Evolutionary conservation across 2,888 invertebrate species (phyloP).

Genomic region (Polyommatus icarus): DNA sequence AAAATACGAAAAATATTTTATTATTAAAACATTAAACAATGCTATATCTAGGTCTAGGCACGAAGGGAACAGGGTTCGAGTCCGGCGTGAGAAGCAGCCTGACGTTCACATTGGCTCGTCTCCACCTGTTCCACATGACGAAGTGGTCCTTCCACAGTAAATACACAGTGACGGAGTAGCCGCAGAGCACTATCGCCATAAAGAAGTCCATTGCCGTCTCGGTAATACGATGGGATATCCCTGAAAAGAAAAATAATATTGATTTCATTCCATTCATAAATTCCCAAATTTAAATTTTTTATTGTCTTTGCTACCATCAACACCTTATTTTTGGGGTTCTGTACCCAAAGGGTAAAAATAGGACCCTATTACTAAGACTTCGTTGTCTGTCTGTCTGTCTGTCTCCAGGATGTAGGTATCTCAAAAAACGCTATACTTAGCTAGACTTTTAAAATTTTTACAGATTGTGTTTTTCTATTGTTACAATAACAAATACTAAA

Average conservation of each 20-base stretch:
- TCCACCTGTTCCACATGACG: constrained; percentile 86
- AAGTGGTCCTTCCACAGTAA: constrained; percentile 84
- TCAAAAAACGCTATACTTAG: too few relatives aligned
- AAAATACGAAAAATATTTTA: not conserved
- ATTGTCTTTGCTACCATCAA: too few relatives aligned
- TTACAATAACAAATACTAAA: too few relatives aligned
- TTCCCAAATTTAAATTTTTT: too few relatives aligned
- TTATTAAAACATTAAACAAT: constrained; percentile 51
- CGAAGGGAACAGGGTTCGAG: constrained; percentile 68
- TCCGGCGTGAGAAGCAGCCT: constrained; percentile 79
- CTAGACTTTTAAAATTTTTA: too few relatives aligned
- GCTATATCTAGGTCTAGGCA: constrained; percentile 66
- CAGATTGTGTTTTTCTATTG: too few relatives aligned
- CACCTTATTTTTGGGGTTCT: too few relatives aligned
- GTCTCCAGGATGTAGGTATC: too few relatives aligned
- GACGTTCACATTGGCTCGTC: constrained; percentile 83
- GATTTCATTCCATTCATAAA: too few relatives aligned
- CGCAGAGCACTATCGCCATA: constrained; percentile 82
- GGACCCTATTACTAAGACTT: too few relatives aligned
- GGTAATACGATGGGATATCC: constrained; percentile 80
- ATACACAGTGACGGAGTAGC: constrained; percentile 83
- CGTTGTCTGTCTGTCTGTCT: too few relatives aligned
- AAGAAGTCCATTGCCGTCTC: constrained; percentile 82
- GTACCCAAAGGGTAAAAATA: too few relatives aligned
- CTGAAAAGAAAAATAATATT: constrained; percentile 46